Percentiles rank a stretch among this genome's conserved stretches.
phyloP scores from a whole-genome alignment of 2,888 invertebrate genomes.

The Macrosoma leucophasiata region DNA sequence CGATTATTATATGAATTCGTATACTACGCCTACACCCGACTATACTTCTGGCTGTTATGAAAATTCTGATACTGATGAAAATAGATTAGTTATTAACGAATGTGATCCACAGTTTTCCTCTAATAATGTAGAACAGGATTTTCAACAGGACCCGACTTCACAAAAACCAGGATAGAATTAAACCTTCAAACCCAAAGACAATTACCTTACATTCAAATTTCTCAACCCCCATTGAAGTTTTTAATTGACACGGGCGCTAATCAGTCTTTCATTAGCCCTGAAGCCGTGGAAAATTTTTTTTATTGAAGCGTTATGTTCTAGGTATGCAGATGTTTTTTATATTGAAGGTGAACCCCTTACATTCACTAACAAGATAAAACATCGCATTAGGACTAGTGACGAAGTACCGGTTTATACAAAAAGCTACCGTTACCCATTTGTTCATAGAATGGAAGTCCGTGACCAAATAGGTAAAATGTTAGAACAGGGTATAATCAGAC shows the following conservation, averaged over 20 bases:
- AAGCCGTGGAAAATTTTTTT: constrained; percentile 1
- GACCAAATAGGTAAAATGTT: too few relatives aligned
- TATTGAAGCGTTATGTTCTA: too few relatives aligned
- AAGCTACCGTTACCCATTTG: too few relatives aligned
- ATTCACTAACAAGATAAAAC: too few relatives aligned
- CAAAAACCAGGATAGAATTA: constrained; percentile 1
- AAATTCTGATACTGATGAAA: neutral
- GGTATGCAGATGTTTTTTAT: too few relatives aligned
- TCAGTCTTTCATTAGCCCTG: constrained; percentile 1
- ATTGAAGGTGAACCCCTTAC: too few relatives aligned
- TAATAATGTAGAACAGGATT: neutral
- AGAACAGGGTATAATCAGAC: too few relatives aligned
- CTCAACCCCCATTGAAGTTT: constrained; percentile 2
- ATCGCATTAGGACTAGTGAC: too few relatives aligned
- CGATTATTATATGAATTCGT: neutral
- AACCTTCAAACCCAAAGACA: constrained; percentile 5
- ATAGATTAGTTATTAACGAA: neutral
- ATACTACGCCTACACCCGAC: too few relatives aligned
- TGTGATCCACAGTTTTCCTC: neutral
- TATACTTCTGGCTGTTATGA: too few relatives aligned
- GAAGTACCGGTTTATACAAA: too few relatives aligned
- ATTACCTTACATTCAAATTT: constrained; percentile 3
- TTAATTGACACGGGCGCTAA: constrained; percentile 3
- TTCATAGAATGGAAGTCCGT: too few relatives aligned
- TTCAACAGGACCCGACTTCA: constrained; percentile 1